phyloP scores from a whole-genome alignment of 2,113 vertebrate genomes.

The Peromyscus leucopus region DNA sequence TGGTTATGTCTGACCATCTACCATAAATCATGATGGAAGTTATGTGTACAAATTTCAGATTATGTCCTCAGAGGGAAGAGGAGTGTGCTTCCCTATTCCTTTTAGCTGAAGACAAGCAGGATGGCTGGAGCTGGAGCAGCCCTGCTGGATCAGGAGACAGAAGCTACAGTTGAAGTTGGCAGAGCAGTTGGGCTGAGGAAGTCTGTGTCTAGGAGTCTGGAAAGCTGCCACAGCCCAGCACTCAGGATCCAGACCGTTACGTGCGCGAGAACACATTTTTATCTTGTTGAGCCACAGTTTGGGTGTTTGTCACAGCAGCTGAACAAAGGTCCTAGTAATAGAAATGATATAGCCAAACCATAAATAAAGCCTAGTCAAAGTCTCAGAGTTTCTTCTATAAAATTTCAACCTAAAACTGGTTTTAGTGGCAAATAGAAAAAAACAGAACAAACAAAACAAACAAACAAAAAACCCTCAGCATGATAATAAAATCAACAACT shows the following conservation, averaged over 20 bases:
- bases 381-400: neutral
- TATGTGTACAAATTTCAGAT: neutral
- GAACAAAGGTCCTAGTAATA: neutral
- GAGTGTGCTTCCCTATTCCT: neutral
- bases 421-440: neutral
- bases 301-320: neutral
- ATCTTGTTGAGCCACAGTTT: neutral
- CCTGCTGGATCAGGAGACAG: neutral
- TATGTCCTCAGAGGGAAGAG: neutral
- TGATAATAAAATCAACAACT: slow-evolving; percentile 23
- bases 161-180: neutral
- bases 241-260: neutral
- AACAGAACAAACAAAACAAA: neutral
- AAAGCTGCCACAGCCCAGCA: neutral
- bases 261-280: neutral
- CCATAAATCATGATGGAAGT: neutral
- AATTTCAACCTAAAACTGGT: neutral
- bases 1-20: neutral
- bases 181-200: neutral
- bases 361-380: slow-evolving; percentile 18
- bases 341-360: neutral
- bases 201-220: neutral
- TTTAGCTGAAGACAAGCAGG: neutral
- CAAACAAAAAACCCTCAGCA: neutral
- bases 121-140: neutral